Evolutionary conservation across 2,113 vertebrate genomes (phyloP), one percentile per base, ranked within the genome.

Genomic region (Gasterosteus nipponicus): DNA sequence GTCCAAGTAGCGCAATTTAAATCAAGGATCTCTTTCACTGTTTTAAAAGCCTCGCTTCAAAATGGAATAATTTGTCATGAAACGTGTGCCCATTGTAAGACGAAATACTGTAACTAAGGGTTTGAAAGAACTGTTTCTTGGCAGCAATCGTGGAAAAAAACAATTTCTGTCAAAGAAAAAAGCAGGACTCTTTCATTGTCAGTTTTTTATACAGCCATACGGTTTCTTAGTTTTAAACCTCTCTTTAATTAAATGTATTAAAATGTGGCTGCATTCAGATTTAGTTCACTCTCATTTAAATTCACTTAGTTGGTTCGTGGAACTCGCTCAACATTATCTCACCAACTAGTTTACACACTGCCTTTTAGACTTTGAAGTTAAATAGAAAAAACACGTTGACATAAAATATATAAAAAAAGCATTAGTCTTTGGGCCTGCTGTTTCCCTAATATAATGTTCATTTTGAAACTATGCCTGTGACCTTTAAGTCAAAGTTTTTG

Each of bases 1-100:
- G 69, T 71, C 26, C 2, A 69, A 69, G 69, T 68, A 69, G 35
- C 57, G 91, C 83, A 39, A 10, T 85, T 69, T 74, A 63, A 85
- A 74, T 46, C 26, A 66, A 80, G 16, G 33, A 62, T 64, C 33
- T 51, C 44, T 65, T n/a, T 54, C 35, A 47, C 14, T 74, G 1
- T n/a, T 63, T 63, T 44, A n/a, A 75, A 83, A 74, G 19, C 41
- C 46, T 75, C 69, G 44, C 39, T 75, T 80, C 51, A 42, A 76
- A 85, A 73, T 65, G 19, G 44, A 51, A 78, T 49, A 44, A 68
- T 49, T 70, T 38, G 14, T 8, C 47, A 73, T 63, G 54, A 81
- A 29, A 39, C 22, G 39, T 58, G 42, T 67, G 53, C 49, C 69
- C 60, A 62, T 58, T 66, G 73, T 57, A 65, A 46, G n/a, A 44